Percentiles rank a stretch among this genome's conserved stretches.
These are phyloP conservation scores for Vulpes ferrilata DNA, from an alignment of 2,113 vertebrate species.

Conservation along the genomic window DNA sequence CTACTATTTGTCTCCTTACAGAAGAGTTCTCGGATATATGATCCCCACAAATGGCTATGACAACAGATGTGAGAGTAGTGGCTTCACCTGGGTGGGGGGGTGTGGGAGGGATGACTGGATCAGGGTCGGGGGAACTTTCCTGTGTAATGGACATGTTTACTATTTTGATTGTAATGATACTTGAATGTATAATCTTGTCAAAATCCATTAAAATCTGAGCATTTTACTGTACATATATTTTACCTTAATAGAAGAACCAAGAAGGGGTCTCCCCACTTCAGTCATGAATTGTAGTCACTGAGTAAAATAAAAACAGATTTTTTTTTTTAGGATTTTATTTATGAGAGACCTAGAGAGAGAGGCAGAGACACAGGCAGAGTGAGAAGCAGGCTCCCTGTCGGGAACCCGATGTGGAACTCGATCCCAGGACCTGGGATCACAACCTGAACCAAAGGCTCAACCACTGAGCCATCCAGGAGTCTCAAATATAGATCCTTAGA, in stretches of 20 bases:
- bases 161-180: slow-evolving; percentile 15
- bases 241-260: slow-evolving; percentile 19
- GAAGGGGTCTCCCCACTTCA: not conserved
- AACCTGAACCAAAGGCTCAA: too few relatives aligned
- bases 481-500: not conserved
- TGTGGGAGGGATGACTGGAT: too few relatives aligned
- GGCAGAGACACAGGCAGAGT: too few relatives aligned
- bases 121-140: not conserved
- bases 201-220: slow-evolving; percentile 51
- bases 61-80: not conserved
- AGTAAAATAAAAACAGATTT: slow-evolving; percentile 49
- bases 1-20: not conserved
- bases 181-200: slow-evolving; percentile 44
- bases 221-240: slow-evolving; percentile 47
- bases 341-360: too few relatives aligned
- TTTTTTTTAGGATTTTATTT: too few relatives aligned
- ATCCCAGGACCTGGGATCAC: too few relatives aligned
- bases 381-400: too few relatives aligned
- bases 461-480: too few relatives aligned
- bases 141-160: not conserved
- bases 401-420: too few relatives aligned
- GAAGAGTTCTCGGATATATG: not conserved
- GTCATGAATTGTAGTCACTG: not conserved
- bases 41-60: not conserved
- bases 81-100: not conserved